Percentiles rank a stretch among this genome's conserved stretches.
phyloP scores from a whole-genome alignment of 2,797 vertebrate genomes.

The Sebastes trivittatus region DNA sequence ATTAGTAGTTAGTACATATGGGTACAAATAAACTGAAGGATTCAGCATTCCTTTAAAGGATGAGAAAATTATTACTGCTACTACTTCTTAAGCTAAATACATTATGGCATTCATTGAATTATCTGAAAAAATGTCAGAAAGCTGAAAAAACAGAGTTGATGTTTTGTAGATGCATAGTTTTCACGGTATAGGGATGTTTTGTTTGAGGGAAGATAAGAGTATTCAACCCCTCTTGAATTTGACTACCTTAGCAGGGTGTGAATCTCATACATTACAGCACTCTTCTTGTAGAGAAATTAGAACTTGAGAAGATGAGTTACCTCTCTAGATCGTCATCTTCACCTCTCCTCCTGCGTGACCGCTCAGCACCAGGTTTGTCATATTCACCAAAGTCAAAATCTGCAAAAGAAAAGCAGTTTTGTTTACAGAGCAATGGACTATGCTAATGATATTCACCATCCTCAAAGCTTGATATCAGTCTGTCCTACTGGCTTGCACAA shows the following conservation, averaged over 20 bases:
- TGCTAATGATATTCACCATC: background rate
- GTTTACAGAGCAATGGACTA: background rate
- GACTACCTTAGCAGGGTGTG: background rate
- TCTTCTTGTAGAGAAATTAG: background rate
- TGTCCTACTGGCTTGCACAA: background rate
- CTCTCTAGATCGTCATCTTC: constrained; percentile 91
- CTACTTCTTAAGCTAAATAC: background rate
- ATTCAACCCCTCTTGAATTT: background rate
- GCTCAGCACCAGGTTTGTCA: constrained; percentile 96
- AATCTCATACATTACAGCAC: background rate
- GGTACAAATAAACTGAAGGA: background rate
- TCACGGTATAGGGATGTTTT: background rate
- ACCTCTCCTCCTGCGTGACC: constrained; percentile 93
- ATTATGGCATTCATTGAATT: background rate
- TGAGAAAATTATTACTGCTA: background rate
- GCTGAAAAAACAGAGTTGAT: background rate
- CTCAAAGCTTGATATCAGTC: background rate
- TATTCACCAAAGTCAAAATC: constrained; percentile 96
- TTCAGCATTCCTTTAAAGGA: background rate
- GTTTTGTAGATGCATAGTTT: background rate
- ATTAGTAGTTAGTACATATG: background rate
- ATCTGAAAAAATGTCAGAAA: background rate
- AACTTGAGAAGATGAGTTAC: constrained; percentile 68
- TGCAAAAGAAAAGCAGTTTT: constrained; percentile 66
- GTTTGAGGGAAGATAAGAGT: background rate